Conservation (phyloP, 2,113 vertebrate species). For the Litocranius walleri region DNA sequence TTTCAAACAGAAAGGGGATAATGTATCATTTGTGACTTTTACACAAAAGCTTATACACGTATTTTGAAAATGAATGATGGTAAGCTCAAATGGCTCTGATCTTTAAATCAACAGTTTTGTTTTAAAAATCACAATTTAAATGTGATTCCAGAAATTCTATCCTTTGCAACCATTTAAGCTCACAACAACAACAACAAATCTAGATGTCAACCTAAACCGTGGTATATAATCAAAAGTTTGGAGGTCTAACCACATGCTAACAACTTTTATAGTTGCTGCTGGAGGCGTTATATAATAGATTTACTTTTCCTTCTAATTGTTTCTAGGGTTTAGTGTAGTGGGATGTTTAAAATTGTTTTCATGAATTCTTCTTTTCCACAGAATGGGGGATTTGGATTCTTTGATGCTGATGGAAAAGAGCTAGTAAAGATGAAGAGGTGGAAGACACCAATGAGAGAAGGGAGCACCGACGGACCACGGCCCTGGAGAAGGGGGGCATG, state of each 20-base stretch:
- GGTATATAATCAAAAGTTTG: not conserved
- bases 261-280: not conserved
- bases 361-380: not conserved
- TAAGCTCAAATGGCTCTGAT: not conserved
- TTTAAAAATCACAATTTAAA: conserved; percentile 9
- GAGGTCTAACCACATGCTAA: not conserved
- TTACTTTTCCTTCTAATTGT: not conserved
- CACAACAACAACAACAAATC: not conserved
- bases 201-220: not conserved
- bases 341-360: not conserved
- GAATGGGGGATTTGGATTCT: not conserved
- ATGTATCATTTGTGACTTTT: not conserved
- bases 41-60: not conserved
- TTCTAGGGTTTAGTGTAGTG: not conserved
- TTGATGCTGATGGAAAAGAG: not conserved
- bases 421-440: not conserved
- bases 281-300: not conserved
- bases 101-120: not conserved
- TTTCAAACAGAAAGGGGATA: not conserved
- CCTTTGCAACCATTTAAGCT: not conserved
- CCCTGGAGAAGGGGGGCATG: not conserved
- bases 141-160: not conserved
- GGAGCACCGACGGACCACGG: not conserved
- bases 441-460: not conserved
- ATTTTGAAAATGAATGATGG: not conserved